These are phyloP conservation scores for Caenorhabditis sp. DNA, from an alignment of 2,888 invertebrate genomes.

Conservation along the genomic window DNA sequence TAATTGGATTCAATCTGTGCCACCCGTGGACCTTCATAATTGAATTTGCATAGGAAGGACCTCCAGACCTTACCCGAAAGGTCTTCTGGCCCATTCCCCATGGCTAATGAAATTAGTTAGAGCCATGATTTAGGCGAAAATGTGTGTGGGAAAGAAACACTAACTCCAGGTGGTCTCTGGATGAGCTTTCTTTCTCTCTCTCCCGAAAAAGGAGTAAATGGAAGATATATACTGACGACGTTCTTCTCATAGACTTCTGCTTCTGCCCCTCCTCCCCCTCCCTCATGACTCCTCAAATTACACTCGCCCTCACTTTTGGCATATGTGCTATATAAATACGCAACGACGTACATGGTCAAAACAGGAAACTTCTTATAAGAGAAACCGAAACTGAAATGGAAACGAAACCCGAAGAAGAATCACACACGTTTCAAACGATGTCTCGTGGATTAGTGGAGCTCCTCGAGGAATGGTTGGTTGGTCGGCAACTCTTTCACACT, in stretches of 20 bases:
- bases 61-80: not conserved
- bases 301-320: conserved; percentile 13
- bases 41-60: conserved; percentile 14
- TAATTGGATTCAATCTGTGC: conserved; percentile 23
- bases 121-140: not conserved
- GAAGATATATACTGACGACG: conserved; percentile 11
- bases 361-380: conserved; percentile 51
- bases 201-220: too few species aligned
- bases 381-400: conserved; percentile 9
- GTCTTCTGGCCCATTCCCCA: not conserved
- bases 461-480: conserved; percentile 6
- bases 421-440: conserved; percentile 34
- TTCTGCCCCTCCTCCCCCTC: not conserved
- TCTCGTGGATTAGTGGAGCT: conserved; percentile 25
- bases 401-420: conserved; percentile 6
- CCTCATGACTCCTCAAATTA: conserved; percentile 27
- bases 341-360: conserved; percentile 41
- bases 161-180: conserved; percentile 4
- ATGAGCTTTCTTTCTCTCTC: too few species aligned
- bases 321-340: conserved; percentile 31
- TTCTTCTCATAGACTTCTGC: not conserved
- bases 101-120: conserved; percentile 6
- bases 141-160: not conserved
- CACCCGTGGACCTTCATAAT: conserved; percentile 2
- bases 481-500: not conserved